Conservation (phyloP, 2,113 vertebrate genomes). For the Pungitius pungitius region DNA sequence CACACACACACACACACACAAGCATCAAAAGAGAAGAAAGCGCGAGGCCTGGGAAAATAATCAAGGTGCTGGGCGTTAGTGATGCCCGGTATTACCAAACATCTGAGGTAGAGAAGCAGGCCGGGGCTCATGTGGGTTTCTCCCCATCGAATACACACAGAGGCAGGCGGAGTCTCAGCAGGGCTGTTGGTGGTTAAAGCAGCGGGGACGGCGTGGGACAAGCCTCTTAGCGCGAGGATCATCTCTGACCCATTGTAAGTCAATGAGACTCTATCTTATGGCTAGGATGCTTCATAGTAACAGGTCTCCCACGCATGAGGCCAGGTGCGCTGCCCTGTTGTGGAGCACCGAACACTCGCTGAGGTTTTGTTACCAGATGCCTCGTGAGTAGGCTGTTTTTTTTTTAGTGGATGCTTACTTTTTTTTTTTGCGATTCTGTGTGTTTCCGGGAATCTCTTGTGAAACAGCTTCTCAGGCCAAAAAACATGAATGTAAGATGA, state of each 20-base stretch:
- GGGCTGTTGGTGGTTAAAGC: conserved; percentile 38
- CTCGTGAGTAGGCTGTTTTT: conserved; percentile 61
- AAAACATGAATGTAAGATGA: conserved; percentile 54
- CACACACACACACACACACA: conserved; percentile 12
- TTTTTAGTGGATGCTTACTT: conserved; percentile 61
- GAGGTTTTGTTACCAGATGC: conserved; percentile 50
- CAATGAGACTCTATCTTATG: conserved; percentile 59
- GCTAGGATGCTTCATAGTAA: conserved; percentile 61
- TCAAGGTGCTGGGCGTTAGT: conserved; percentile 45
- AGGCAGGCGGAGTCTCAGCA: conserved; percentile 32
- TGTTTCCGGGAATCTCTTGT: conserved; percentile 51
- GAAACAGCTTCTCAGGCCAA: conserved; percentile 55
- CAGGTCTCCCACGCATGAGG: conserved; percentile 52
- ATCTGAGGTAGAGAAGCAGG: conserved; percentile 39
- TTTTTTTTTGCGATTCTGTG: conserved; percentile 35
- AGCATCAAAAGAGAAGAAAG: conserved; percentile 32
- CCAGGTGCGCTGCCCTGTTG: conserved; percentile 36
- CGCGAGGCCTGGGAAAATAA: conserved; percentile 60
- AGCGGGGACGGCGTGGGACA: conserved; percentile 21
- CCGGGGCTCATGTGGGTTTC: conserved; percentile 23
- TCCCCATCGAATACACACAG: conserved; percentile 39
- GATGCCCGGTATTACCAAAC: conserved; percentile 39
- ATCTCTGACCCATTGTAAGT: conserved; percentile 61
- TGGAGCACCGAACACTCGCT: conserved; percentile 29
- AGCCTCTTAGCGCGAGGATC: conserved; percentile 67